These are phyloP conservation scores for Sycophaga agraensis DNA, from an alignment of 1,140 invertebrate species.

Conservation along the genomic window DNA sequence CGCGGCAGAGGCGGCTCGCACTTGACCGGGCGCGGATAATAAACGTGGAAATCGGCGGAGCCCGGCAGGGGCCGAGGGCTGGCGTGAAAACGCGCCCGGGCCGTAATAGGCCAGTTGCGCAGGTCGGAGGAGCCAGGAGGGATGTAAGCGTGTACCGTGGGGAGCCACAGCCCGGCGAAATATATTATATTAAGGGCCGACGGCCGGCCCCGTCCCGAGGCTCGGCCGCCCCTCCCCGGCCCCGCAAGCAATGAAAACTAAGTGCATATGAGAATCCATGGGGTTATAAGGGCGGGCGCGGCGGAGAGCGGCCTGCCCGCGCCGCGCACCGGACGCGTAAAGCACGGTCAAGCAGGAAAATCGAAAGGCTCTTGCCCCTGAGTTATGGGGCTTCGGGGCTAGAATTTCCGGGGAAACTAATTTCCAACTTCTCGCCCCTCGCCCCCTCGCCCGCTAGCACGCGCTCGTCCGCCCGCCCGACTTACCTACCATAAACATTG, in stretches of 20 bases:
- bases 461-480: too few relatives aligned
- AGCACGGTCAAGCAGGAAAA: constrained; percentile 44
- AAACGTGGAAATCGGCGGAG: constrained; percentile 10
- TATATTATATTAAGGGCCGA: constrained; percentile 56
- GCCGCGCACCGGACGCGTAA: constrained; percentile 34
- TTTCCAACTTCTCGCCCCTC: neutral
- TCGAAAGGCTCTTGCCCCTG: constrained; percentile 34
- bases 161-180: constrained; percentile 49
- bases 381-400: constrained; percentile 21
- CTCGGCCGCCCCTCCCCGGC: too few relatives aligned
- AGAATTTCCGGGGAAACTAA: constrained; percentile 18
- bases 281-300: constrained; percentile 45
- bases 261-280: constrained; percentile 59
- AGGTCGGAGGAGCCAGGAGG: too few relatives aligned
- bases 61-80: neutral
- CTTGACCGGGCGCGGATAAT: too few relatives aligned
- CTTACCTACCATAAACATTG: too few relatives aligned
- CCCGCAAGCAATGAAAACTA: constrained; percentile 58
- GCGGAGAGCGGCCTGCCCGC: constrained; percentile 12
- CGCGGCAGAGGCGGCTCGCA: too few relatives aligned
- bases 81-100: constrained; percentile 15
- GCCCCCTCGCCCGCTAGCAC: neutral
- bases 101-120: too few relatives aligned
- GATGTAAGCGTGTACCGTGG: constrained; percentile 40
- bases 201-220: too few relatives aligned